Percentiles rank a stretch among this genome's conserved stretches.
These are phyloP conservation scores for Chymomyza fuscimana DNA, from an alignment of 2,888 invertebrate genomes.

Conservation along the genomic window DNA sequence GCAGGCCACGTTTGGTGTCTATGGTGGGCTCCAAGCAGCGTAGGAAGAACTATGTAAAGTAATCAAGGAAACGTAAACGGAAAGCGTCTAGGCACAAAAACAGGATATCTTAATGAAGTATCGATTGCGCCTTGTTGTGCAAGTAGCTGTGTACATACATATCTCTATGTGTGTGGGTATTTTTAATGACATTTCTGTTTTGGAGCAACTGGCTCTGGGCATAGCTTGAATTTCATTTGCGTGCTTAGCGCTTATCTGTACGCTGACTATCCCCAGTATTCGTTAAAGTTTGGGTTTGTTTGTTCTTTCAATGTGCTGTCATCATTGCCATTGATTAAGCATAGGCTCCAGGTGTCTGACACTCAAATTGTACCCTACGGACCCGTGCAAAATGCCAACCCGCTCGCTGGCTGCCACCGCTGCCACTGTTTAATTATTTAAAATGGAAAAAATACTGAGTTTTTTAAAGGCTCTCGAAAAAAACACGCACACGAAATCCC, in stretches of 20 bases:
- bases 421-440: slow-evolving; percentile 64
- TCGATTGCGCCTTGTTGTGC: slow-evolving; percentile 59
- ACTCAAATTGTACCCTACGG: neutral
- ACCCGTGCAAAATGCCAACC: neutral
- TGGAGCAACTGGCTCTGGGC: slow-evolving; percentile 8
- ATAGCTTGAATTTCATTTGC: slow-evolving; percentile 62
- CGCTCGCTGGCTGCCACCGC: too few relatives aligned
- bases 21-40: neutral
- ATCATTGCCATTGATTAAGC: slow-evolving; percentile 11
- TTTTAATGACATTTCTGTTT: slow-evolving; percentile 65
- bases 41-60: slow-evolving; percentile 69
- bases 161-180: slow-evolving; percentile 26
- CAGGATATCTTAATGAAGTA: slow-evolving; percentile 74
- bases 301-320: slow-evolving; percentile 44
- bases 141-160: slow-evolving; percentile 8
- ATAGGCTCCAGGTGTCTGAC: neutral
- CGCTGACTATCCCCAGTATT: slow-evolving; percentile 29
- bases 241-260: slow-evolving; percentile 66
- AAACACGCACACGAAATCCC: slow-evolving; percentile 68
- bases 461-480: slow-evolving; percentile 21
- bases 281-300: neutral
- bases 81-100: slow-evolving; percentile 73
- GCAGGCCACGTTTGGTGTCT: slow-evolving; percentile 12
- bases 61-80: slow-evolving; percentile 77
- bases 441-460: slow-evolving; percentile 53